These are phyloP conservation scores for Allacma fusca DNA, from an alignment of 2,888 invertebrate species.

Conservation along the genomic window DNA sequence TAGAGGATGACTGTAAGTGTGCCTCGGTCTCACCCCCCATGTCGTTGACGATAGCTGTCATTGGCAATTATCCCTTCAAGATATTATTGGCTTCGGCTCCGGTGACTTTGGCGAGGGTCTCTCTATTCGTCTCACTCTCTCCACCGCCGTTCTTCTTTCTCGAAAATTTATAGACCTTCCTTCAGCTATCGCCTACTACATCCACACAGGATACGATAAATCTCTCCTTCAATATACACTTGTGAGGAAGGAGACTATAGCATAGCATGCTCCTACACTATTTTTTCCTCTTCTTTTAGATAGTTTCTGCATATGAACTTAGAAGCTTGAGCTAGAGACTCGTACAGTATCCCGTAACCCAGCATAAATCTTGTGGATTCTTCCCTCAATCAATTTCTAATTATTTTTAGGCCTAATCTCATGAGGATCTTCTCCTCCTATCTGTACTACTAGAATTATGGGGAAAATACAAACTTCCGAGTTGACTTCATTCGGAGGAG, in stretches of 20 bases:
- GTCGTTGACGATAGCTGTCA: slow-evolving; percentile 51
- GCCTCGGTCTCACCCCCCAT: slow-evolving; percentile 46
- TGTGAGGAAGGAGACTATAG: not conserved
- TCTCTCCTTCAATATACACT: slow-evolving; percentile 6
- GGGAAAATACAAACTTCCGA: too few relatives aligned
- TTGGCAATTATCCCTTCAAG: slow-evolving; percentile 51
- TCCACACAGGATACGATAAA: slow-evolving; percentile 33
- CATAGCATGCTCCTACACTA: not conserved
- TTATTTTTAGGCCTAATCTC: too few relatives aligned
- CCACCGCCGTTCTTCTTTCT: not conserved
- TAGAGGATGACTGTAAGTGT: slow-evolving; percentile 17
- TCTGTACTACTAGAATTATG: too few relatives aligned
- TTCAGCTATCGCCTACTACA: slow-evolving; percentile 19
- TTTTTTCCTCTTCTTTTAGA: not conserved
- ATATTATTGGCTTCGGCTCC: slow-evolving; percentile 50
- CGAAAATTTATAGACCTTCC: slow-evolving; percentile 42
- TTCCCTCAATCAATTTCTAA: too few relatives aligned
- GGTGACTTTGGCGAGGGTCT: slow-evolving; percentile 45
- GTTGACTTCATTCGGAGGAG: too few relatives aligned
- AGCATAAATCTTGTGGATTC: too few relatives aligned
- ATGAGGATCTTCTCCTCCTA: too few relatives aligned
- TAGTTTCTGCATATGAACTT: too few relatives aligned
- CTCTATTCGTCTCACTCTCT: slow-evolving; percentile 20
- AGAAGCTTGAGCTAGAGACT: not conserved
- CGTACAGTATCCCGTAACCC: too few relatives aligned